Evolutionary conservation across 2,888 invertebrate species (phyloP).

Genomic region (Pinctada fucata): DNA sequence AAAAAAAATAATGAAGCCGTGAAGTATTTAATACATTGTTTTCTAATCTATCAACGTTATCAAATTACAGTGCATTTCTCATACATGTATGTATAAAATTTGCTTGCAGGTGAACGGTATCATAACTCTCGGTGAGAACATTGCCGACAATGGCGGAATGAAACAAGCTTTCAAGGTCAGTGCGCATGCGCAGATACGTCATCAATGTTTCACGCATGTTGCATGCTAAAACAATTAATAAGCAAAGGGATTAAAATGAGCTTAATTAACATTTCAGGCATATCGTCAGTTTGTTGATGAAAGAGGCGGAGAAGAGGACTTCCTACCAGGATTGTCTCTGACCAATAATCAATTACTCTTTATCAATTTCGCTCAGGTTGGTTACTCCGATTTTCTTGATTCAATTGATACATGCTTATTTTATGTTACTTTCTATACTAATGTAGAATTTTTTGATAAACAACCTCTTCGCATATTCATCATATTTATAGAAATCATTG

Average conservation of each 20-base stretch:
- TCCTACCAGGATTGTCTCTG: conserved; percentile 65
- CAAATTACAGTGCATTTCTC: too few species aligned
- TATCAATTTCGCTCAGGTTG: conserved; percentile 80
- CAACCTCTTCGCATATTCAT: not conserved
- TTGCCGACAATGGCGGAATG: conserved; percentile 95
- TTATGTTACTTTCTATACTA: too few species aligned
- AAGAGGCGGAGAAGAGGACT: conserved; percentile 72
- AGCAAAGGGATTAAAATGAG: not conserved
- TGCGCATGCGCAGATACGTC: not conserved
- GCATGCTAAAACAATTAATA: too few species aligned
- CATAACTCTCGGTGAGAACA: conserved; percentile 95
- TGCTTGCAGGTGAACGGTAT: conserved; percentile 85
- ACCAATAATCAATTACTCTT: conserved; percentile 77
- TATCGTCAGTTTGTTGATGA: conserved; percentile 64
- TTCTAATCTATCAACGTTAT: too few species aligned
- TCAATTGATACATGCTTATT: too few species aligned
- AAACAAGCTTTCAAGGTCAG: conserved; percentile 91
- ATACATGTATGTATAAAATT: not conserved
- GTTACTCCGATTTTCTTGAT: not conserved
- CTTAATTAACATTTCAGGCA: conserved; percentile 55
- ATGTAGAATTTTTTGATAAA: too few species aligned
- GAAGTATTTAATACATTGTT: too few species aligned
- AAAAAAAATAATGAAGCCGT: too few species aligned
- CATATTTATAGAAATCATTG: not conserved
- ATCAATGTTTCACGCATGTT: not conserved